Base-by-base conservation (phyloP, 2,888 invertebrate genomes). In the Melieria picta region DNA sequence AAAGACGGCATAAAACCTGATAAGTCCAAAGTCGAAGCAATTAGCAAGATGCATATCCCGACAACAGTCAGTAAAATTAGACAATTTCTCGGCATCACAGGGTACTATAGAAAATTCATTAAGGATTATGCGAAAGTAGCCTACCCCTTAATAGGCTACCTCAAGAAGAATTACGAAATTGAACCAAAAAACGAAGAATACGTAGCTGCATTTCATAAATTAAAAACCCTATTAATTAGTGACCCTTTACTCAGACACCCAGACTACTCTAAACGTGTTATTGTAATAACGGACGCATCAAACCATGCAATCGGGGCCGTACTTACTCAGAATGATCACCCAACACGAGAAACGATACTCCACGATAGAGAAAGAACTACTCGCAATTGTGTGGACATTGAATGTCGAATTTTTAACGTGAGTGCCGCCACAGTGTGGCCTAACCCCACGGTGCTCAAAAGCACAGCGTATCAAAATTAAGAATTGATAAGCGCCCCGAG, bases 181-280 rank as follows among this genome's bases (percentile, higher is more conserved):
- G 55, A 58, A 11, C 43, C 5, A 58, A n/a, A 10, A 42, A 50
- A 46, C 16, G 16, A 50, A 43, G 45, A 57, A 10, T 71, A 48
- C 11, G n/a, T 66, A 2, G 62, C 62, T 6, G 45, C 47, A 7
- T 72, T 72, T n/a, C 46, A 72, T 46, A 57, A 30, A 16, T 58
- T 50, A 10, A 65, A 66, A 65, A 57, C 10, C 9, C 6, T 71
- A 16, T 7, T 4, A 52, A 50, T 45, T 46, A n/a, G n/a, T n/a
- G n/a, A 45, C 10, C 63, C 64, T 11, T 56, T 72, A 7, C 9
- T 65, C 7, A 16, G 52, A 16, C 16, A 69, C 50, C 70, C 72
- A n/a, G 75, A 72, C 62, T 72, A 72, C 47, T 47, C 52, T 2
- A 72, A 75, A 71, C 55, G 65, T n/a, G 72, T 75, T 63, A 67